These are phyloP conservation scores for Drosophila leontia DNA, from an alignment of 1,140 invertebrate genomes.

Conservation along the genomic window DNA sequence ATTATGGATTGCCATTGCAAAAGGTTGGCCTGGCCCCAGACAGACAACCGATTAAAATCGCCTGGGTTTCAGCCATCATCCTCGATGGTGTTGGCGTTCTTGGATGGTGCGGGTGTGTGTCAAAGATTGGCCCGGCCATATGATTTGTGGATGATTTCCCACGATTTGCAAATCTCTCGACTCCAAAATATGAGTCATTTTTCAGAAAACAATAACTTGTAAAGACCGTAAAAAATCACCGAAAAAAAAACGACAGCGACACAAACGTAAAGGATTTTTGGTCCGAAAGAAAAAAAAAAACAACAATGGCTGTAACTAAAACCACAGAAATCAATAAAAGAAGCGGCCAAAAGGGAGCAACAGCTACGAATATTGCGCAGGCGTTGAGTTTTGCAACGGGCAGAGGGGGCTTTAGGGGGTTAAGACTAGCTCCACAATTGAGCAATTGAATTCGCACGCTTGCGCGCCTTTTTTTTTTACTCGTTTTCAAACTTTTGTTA, in stretches of 20 bases:
- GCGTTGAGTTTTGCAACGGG: constrained; percentile 43
- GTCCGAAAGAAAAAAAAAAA: constrained; percentile 30
- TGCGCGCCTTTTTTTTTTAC: constrained; percentile 74
- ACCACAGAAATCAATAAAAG: constrained; percentile 83
- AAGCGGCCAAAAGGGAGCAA: constrained; percentile 67
- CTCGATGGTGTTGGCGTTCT: constrained; percentile 50
- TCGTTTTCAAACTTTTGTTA: constrained; percentile 24
- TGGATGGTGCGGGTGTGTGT: constrained; percentile 68
- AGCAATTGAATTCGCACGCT: constrained; percentile 83
- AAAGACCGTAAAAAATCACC: constrained; percentile 47
- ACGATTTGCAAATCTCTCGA: constrained; percentile 64
- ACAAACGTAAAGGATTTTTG: constrained; percentile 41
- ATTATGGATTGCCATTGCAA: constrained; percentile 60
- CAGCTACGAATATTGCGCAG: constrained; percentile 64
- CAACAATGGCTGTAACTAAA: constrained; percentile 58
- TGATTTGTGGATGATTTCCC: constrained; percentile 68
- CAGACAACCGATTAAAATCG: constrained; percentile 39
- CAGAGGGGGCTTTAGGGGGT: constrained; percentile 10
- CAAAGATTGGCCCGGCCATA: constrained; percentile 55
- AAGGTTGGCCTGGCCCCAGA: constrained; percentile 70
- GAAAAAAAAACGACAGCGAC: constrained; percentile 45
- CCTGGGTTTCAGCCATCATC: constrained; percentile 32
- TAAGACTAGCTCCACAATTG: constrained; percentile 64
- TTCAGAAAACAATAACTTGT: constrained; percentile 76
- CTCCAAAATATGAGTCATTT: constrained; percentile 69